Base-by-base conservation (phyloP, 1,140 invertebrate genomes). In the Lasaia peninsularis region DNA sequence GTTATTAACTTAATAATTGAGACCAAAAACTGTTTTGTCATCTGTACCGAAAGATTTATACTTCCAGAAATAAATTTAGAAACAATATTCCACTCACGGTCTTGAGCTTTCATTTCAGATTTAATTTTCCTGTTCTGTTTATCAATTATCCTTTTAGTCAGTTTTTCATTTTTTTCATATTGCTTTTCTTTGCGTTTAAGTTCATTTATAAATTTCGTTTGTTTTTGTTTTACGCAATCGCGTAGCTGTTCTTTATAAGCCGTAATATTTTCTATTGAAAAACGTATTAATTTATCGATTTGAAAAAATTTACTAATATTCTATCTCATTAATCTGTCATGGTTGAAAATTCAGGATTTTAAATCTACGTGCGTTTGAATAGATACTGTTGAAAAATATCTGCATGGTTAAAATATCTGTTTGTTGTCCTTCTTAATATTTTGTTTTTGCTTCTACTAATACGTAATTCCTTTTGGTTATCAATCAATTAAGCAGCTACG, bases 31-130 rank as follows among this genome's bases (percentile, higher is more conserved):
- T 53, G 40, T 28, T 50, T 53, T 31, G 60, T 28, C 21, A 58
- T 44, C n/a, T 48, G 12, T 34, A 64, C 4, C 2, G 11, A 24
- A 14, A 74, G 1, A 62, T 72, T 77, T 8, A 70, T 2, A 7
- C 69, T 31, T 34, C 69, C 65, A 44, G 65, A 35, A 14, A 73
- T 9, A 37, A 70, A 60, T n/a, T 65, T 71, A 8, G 63, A 60
- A 11, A 63, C 16, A 56, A 60, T 70, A 69, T 72, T 76, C 58
- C 16, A 52, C 12, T 56, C 53, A 28, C 62, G 33, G 57, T 57
- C 31, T 49, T 44, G 37, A 18, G 37, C 10, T 44, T 20, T 20
- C 8, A 18, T 44, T 18, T 44, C 37, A 9, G 18, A 7, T 10
- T 61, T 52, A 53, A 52, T 55, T 51, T 51, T 48, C 53, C 58